Base-by-base conservation (phyloP, 2,113 vertebrate species). In the Diglossa brunneiventris region DNA sequence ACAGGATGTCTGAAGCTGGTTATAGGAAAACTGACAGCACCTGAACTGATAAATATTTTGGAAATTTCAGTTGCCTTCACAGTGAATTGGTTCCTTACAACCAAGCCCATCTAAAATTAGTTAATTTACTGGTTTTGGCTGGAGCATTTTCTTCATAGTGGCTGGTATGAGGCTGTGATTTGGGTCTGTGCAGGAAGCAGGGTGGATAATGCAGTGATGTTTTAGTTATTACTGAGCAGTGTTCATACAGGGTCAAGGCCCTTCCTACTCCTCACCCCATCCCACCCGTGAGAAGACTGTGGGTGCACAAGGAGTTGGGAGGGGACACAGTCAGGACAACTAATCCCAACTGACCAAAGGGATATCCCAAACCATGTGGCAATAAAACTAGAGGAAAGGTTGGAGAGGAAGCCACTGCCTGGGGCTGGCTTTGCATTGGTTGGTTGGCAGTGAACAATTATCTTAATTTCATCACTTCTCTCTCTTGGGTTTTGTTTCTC, bases 391-490 rank as follows among this genome's bases (percentile, higher is more conserved):
- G 10, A 35, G 23, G 16, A 39, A 56, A 68, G 2, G 8, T 15
- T 56, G 27, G 16, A 15, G 23, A 22, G 53, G 17, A 35, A 49
- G 16, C 1, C 0, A 0, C 46, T 78, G 9, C 53, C 15, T 28
- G 8, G 10, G 31, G 16, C 23, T 49, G 13, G 46, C n/a, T 66
- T 69, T 50, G 21, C 44, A 35, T 49, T 12, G 11, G 28, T 31
- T 49, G 7, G 6, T 20, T 62, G 28, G 61, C 22, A 59, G 16
- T n/a, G 53, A 88, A 37, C 1, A 1, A 39, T 17, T 39, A 24
- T 24, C 21, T 50, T 50, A 22, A 63, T 63, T 63, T 39, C 33
- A 50, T 23, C 15, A 23, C 30, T 31, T 52, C 33, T 69, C 18
- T 44, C 11, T 52, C 33, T 50, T 50, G 9, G 15, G 37, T 58